phyloP scores from a whole-genome alignment of 2,888 invertebrate genomes.

The Caenorhabditis sp. region DNA sequence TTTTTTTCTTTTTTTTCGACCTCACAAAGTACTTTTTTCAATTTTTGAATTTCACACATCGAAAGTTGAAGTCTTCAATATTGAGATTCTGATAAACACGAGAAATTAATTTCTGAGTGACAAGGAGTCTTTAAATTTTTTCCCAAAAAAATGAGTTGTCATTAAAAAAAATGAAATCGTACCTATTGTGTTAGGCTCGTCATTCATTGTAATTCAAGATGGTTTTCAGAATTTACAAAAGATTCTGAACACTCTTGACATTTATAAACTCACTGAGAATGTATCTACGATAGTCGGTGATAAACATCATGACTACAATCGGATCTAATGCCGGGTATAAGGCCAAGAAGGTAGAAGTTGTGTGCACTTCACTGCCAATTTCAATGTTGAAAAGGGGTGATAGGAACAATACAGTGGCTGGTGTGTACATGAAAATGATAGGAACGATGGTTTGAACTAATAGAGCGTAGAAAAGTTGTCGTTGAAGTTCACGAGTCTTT shows the following conservation, averaged over 20 bases:
- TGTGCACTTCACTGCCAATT: constrained; percentile 23
- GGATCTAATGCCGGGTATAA: constrained; percentile 36
- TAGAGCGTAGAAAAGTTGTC: constrained; percentile 24
- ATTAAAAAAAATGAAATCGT: no score
- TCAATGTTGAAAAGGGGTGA: constrained; percentile 23
- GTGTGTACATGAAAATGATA: constrained; percentile 31
- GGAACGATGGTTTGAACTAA: constrained; percentile 24
- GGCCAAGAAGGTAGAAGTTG: constrained; percentile 24
- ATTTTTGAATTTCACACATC: no score
- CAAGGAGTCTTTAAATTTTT: no score
- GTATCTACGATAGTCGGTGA: constrained; percentile 18
- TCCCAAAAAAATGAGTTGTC: no score
- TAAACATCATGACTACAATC: constrained; percentile 28
- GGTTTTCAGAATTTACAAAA: no score
- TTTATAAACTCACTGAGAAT: constrained; percentile 18
- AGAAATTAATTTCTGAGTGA: no score
- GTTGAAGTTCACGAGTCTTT: constrained; percentile 21
- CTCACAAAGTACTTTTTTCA: no score
- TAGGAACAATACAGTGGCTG: constrained; percentile 19
- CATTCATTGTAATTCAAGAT: no score
- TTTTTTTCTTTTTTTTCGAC: no score
- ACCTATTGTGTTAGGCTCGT: no score
- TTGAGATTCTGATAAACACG: no score
- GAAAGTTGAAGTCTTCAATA: no score
- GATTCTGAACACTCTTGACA: neutral